These are phyloP conservation scores for Drosophila kuntzei DNA, from an alignment of 2,888 invertebrate species.

Conservation along the genomic window DNA sequence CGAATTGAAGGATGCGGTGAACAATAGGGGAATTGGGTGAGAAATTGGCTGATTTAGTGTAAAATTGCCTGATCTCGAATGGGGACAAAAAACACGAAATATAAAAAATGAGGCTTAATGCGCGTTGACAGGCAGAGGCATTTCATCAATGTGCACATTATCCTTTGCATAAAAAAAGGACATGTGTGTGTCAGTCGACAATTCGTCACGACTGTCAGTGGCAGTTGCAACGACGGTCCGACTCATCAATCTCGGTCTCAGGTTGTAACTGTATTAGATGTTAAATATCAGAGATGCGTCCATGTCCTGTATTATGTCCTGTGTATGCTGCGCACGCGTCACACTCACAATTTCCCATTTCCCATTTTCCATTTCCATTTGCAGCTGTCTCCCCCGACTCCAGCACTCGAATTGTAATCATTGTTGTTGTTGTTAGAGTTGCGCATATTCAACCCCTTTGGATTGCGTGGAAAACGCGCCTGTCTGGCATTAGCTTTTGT, in stretches of 20 bases:
- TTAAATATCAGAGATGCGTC: slow-evolving; percentile 14
- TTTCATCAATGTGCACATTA: slow-evolving; percentile 46
- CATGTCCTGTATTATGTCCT: neutral
- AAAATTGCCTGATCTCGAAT: slow-evolving; percentile 58
- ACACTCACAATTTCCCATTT: slow-evolving; percentile 25
- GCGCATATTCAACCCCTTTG: slow-evolving; percentile 58
- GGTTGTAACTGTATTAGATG: slow-evolving; percentile 64
- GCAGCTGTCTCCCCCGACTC: slow-evolving; percentile 60
- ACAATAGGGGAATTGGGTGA: slow-evolving; percentile 64
- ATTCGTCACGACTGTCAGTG: slow-evolving; percentile 69
- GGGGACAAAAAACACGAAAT: slow-evolving; percentile 13
- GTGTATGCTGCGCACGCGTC: slow-evolving; percentile 53
- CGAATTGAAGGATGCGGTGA: slow-evolving; percentile 21
- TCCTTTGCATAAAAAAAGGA: slow-evolving; percentile 56
- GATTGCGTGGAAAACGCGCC: slow-evolving; percentile 24
- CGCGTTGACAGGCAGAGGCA: slow-evolving; percentile 47
- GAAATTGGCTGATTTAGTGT: slow-evolving; percentile 75
- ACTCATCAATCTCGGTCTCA: slow-evolving; percentile 36
- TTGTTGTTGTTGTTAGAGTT: slow-evolving; percentile 18
- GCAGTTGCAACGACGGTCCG: slow-evolving; percentile 10
- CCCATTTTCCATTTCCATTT: slow-evolving; percentile 26
- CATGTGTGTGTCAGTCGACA: slow-evolving; percentile 23
- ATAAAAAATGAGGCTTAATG: slow-evolving; percentile 50
- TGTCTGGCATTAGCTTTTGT: slow-evolving; percentile 67
- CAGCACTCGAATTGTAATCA: slow-evolving; percentile 45